Evolutionary conservation across 2,888 invertebrate species (phyloP), one percentile per base, ranked within the genome.

Genomic region (Phyto melanocephala): DNA sequence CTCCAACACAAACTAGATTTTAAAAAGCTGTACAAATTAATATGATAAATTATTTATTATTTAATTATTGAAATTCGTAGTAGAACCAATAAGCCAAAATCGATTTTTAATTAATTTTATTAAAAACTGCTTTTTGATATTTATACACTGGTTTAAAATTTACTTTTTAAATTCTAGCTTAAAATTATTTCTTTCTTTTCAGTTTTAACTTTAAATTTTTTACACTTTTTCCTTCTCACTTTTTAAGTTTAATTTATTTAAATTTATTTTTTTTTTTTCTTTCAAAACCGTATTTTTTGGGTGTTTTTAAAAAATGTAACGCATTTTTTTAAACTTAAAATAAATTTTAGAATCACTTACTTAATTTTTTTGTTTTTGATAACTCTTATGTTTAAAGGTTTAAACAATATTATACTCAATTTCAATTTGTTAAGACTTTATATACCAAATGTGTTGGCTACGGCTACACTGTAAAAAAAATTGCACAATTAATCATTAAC

Each of bases 401-500:
- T 72, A 68, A 77, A 83, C 83, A 70, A 70, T 80, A 83, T 77
- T 83, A 77, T 71, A 71, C 77, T 80, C 80, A 76, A 65, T 83
- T 80, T 77, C 37, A 56, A 33, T 70, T 80, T 77, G 65, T 74
- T 74, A 80, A 77, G 68, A 63, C 83, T 83, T 83, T 83, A 70
- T 83, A 83, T 77, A 80, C 68, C 70, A 70, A 80, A 77, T 63
- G 63, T 20, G 28, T 74, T 58, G n/a, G 15, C 83, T 35, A 40
- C 54, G 37, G 35, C 13, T 83, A 83, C 83, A 83, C 83, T 83
- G 80, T n/a, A n/a, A 83, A 78, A 77, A 81, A 67, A 28, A 40
- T 6, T 28, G 3, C 28, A 7, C 10, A 42, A 35, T 11, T 20
- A 24, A 40, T 35, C 17, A 58, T 76, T n/a, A 15, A 20, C 10